Evolutionary conservation across 2,888 invertebrate genomes (phyloP), one percentile per base, ranked within the genome.

Genomic region (Lepetodrilus schrolli): DNA sequence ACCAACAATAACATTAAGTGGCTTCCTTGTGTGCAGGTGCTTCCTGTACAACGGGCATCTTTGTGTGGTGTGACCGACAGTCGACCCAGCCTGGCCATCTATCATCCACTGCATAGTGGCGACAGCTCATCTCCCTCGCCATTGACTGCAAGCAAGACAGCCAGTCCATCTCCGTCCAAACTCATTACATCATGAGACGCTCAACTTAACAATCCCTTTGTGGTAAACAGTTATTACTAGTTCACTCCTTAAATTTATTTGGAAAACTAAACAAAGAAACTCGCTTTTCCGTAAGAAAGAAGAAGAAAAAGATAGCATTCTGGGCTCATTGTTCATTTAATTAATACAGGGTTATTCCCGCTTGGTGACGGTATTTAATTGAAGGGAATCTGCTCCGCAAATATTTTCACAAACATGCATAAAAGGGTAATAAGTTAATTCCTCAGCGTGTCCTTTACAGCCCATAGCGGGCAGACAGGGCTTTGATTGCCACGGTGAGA

Each of bases 351-450:
- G 58, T 58, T 58, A 58, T 58, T 58, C 58, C 58, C 58, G 34
- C 17, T 26, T n/a, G 58, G 58, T 17, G 34, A 13, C 17, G 34
- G 17, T 58, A 34, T 58, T 58, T 58, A 58, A 58, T 58, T 58
- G 58, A 58, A 58, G 34, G 58, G 58, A 58, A 58, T 58, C 58
- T 30, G 30, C 58, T 58, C 58, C 30, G 13, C 58, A 58, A 58
- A 58, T 58, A 58, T 58, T 58, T 58, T 58, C 58, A 58, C 30
- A 58, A 58, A 58, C 58, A 58, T 58, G 58, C 58, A 58, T 58
- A 58, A 58, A 58, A 58, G 58, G 34, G 58, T 58, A 58, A 58
- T 58, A 58, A 26, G 58, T 58, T 58, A 58, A 58, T 58, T 58
- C 58, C 58, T 30, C 58, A 58, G 30, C 58, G 58, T n/a, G 30